Evolutionary conservation across 2,797 vertebrate species (phyloP), one percentile per base, ranked within the genome.

Genomic region (Enteromius trimaculatus): DNA sequence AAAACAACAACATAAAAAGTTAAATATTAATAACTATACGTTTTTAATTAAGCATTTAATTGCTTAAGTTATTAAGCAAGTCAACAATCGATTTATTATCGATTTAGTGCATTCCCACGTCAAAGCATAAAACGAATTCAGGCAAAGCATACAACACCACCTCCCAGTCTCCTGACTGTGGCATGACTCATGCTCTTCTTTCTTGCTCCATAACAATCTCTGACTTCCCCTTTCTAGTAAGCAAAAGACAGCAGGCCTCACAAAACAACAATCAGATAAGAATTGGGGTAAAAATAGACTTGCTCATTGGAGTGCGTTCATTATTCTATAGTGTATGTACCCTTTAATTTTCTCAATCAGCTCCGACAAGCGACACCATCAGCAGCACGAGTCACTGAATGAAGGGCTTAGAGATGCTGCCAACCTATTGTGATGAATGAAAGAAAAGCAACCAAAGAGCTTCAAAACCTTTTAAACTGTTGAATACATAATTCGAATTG

Each of bases 81-180:
- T 17, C 16, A 64, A 31, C 14, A 64, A 75, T 39, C 31, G 7
- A 37, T 37, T 53, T 37, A 53, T 11, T 39, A 39, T 58, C 16
- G 1, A 75, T n/a, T 23, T 26, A 13, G 11, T 17, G 31, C 11
- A 23, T 34, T 19, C 11, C 60, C 77, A 23, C 60, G 14, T 39
- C 80, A 70, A 79, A 55, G 21, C 31, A 80, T 29, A 31, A 34
- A 81, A 81, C 75, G 42, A 89, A 81, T 71, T 26, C 39, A 44
- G 29, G 58, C 77, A 80, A 76, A 55, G 81, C 77, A 10, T 37
- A 76, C 19, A 42, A 60, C 42, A 64, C 69, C 47, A 44, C 55
- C 65, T 84, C 70, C 69, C 65, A 79, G 77, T 85, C 85, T 82
- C 77, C 62, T 84, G 80, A 86, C 76, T 86, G 78, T 78, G 75